Evolutionary conservation across 2,797 vertebrate genomes (phyloP).

Genomic region (Sebastolobus alascanus): DNA sequence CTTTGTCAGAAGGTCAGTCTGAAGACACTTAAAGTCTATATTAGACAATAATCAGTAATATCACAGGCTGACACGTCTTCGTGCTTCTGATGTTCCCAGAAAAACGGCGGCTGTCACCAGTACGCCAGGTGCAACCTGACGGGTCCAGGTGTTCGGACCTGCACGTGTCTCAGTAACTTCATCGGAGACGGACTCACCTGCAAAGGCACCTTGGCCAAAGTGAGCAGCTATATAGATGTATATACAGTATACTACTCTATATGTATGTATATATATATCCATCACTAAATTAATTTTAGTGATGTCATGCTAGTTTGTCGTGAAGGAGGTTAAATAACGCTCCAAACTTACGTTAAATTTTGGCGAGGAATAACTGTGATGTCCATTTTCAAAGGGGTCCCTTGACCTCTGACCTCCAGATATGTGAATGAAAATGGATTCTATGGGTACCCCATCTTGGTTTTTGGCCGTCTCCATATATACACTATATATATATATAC

Average conservation of each 20-base stretch:
- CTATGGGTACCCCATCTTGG: too few species aligned
- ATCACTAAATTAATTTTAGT: too few species aligned
- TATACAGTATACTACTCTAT: neutral
- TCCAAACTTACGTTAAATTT: too few species aligned
- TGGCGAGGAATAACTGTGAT: too few species aligned
- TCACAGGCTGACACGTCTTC: neutral
- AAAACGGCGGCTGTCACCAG: constrained; percentile 90
- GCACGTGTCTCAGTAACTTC: constrained; percentile 82
- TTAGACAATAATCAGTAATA: neutral
- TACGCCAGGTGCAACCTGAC: constrained; percentile 89
- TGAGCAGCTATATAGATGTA: constrained; percentile 66
- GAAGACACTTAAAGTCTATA: neutral
- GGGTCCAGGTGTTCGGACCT: constrained; percentile 81
- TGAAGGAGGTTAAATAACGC: too few species aligned
- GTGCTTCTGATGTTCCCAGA: constrained; percentile 75
- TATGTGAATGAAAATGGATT: too few species aligned
- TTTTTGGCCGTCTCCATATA: too few species aligned
- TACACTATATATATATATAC: neutral
- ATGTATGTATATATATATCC: too few species aligned
- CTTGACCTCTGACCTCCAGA: too few species aligned
- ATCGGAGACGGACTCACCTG: constrained; percentile 91
- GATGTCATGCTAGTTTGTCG: too few species aligned
- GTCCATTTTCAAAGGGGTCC: too few species aligned
- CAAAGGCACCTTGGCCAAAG: constrained; percentile 86
- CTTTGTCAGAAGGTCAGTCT: constrained; percentile 85